Evolutionary conservation across 2,888 invertebrate genomes (phyloP), one percentile per base, ranked within the genome.

Genomic region (Mellilla xanthometata): DNA sequence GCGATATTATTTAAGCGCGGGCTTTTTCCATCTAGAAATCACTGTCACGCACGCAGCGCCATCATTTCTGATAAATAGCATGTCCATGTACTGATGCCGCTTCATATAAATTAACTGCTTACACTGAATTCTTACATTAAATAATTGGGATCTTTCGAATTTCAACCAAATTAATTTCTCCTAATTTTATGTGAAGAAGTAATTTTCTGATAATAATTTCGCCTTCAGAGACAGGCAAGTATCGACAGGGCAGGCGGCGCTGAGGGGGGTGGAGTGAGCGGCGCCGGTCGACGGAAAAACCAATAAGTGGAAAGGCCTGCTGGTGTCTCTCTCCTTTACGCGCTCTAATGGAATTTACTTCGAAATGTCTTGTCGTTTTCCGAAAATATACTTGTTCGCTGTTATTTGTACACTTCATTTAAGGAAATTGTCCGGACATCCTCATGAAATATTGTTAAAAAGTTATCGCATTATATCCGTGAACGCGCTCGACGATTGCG

Each of bases 271-370:
- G 48, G 41, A 54, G 49, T 51, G 15, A 52, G 42, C 52, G 67
- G 54, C 58, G 62, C 62, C 65, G 68, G 62, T 60, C 56, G 60
- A 39, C 59, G 62, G 71, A 70, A 70, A 70, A 72, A 66, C 62
- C 67, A 56, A 68, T 72, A 75, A 76, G 70, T 76, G 75, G 64
- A 67, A 71, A 70, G 60, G 65, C 61, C 69, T 68, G 68, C 55
- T 61, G 53, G 57, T 62, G 70, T 64, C 51, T 57, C 40, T 58
- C 60, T 64, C 54, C 58, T 60, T 60, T 59, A 52, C 54, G 64
- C 58, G 49, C 50, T 52, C 67, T 80, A 78, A 80, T 78, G 68
- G 68, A 76, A 76, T 77, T 78, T 74, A 57, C 65, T 70, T 58
- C 58, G 61, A 56, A 53, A 60, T 49, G 50, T 52, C 62, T 60